Conservation (phyloP, 1,140 invertebrate genomes). For the Achatina immaculata region DNA sequence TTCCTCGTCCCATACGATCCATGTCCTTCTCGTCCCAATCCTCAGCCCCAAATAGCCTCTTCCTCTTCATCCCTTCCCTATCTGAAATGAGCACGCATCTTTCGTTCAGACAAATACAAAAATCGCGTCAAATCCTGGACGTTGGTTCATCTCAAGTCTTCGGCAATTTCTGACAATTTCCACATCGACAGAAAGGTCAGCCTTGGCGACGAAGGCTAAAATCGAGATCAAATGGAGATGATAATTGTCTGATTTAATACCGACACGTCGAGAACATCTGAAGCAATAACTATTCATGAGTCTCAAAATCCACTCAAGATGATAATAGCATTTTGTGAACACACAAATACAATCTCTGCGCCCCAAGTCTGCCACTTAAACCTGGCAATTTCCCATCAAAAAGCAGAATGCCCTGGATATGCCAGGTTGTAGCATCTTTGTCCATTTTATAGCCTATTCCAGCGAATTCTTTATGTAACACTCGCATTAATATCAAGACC, state of each 20-base stretch:
- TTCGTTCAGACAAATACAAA: neutral
- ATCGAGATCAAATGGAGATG: conserved; percentile 24
- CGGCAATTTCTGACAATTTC: neutral
- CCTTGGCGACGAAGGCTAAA: neutral
- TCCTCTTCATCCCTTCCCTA: too few relatives aligned
- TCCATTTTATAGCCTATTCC: too few relatives aligned
- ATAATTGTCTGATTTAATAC: conserved; percentile 19
- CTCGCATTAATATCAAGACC: too few relatives aligned
- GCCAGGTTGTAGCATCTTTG: too few relatives aligned
- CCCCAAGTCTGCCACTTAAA: too few relatives aligned
- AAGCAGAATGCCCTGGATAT: too few relatives aligned
- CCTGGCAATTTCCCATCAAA: too few relatives aligned
- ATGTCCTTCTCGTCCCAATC: too few relatives aligned
- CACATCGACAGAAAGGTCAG: neutral
- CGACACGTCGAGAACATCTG: neutral
- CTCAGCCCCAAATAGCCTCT: too few relatives aligned
- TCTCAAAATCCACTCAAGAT: neutral
- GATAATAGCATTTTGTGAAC: neutral
- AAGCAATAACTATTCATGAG: conserved; percentile 28
- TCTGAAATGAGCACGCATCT: neutral
- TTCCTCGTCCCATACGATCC: too few relatives aligned
- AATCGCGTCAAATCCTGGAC: neutral
- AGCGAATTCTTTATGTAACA: too few relatives aligned
- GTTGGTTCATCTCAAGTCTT: neutral
- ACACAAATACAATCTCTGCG: too few relatives aligned